Base-by-base conservation (phyloP, 1,140 invertebrate species). In the Ruditapes philippinarum region DNA sequence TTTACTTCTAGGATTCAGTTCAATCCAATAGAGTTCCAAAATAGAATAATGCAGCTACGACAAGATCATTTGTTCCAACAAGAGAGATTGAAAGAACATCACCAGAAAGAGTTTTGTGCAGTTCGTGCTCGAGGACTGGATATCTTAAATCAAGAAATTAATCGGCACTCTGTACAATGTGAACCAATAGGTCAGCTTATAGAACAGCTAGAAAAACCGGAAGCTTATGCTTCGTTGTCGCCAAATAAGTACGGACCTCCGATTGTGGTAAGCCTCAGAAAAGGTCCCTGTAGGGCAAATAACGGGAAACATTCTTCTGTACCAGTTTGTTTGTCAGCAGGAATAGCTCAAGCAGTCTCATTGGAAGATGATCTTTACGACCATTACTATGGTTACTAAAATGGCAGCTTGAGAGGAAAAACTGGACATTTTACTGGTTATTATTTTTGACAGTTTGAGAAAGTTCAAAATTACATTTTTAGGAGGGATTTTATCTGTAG, bases 301-400 rank as follows among this genome's bases (percentile, higher is more conserved):
- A 17, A 36, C 19, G 73, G 85, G n/a, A 42, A 65, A 28, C 85
- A 57, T 49, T 45, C 85, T 0, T 49, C 51, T 12, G 74, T 79
- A 7, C 36, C 40, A 7, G 42, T 78, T 7, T 78, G 57, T 68
- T 36, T 87, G 40, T 57, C 85, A 11, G 73, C 85, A 14, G 31
- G 17, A 9, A 40, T 87, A 25, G 85, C 85, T 5, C 85, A 79
- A 51, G 74, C 74, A 12, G 40, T 87, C 9, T 78, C 74, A 19
- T 42, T 76, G 36, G 85, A 87, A 45, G 85, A 87, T 79, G 74
- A 87, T 57, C 17, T 87, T 1, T 87, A 79, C 79, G 85, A 87
- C 31, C 57, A 79, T 87, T 79, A 74, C 31, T 87, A 87, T 40
- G 54, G 49, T 4, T 87, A 86, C 45, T 45, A 70, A 28, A 65